phyloP scores from a whole-genome alignment of 2,888 invertebrate genomes.

The Alloplasta piceator region DNA sequence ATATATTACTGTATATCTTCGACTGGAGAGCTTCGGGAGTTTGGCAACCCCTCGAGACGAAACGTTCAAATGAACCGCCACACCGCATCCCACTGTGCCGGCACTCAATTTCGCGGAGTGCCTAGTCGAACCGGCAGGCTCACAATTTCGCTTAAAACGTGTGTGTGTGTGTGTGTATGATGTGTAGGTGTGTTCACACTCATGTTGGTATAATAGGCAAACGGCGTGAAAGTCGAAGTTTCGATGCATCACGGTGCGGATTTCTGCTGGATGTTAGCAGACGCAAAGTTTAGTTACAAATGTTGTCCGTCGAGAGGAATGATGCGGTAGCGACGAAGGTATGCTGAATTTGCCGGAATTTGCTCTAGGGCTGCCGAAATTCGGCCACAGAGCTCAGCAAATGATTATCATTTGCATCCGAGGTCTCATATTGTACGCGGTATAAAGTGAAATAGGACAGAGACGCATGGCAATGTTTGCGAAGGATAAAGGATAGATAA shows the following conservation, averaged over 20 bases:
- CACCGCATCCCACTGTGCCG: conserved; percentile 5
- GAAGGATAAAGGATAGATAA: conserved; percentile 20
- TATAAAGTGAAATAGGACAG: conserved; percentile 16
- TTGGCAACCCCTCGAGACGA: conserved; percentile 53
- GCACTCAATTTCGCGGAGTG: conserved; percentile 56
- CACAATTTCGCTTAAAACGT: background rate
- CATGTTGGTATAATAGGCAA: conserved; percentile 1
- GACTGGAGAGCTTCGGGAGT: conserved; percentile 36
- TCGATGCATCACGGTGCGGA: conserved; percentile 40
- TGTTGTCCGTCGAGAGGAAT: conserved; percentile 56
- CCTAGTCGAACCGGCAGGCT: conserved; percentile 28
- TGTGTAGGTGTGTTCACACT: background rate
- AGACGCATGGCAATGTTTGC: conserved; percentile 27
- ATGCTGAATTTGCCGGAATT: conserved; percentile 50
- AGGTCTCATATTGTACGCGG: conserved; percentile 21
- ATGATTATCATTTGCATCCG: conserved; percentile 55
- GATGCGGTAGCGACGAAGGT: conserved; percentile 39
- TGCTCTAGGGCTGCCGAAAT: conserved; percentile 3
- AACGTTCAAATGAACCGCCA: conserved; percentile 55
- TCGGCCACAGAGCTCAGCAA: background rate
- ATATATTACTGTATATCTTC: conserved; percentile 35
- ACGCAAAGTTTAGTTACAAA: conserved; percentile 54
- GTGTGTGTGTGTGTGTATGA: background rate
- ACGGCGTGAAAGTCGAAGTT: conserved; percentile 28
- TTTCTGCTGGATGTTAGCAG: conserved; percentile 13